Evolutionary conservation across 2,888 invertebrate species (phyloP), one percentile per base, ranked within the genome.

Genomic region (Orchestes rusci): DNA sequence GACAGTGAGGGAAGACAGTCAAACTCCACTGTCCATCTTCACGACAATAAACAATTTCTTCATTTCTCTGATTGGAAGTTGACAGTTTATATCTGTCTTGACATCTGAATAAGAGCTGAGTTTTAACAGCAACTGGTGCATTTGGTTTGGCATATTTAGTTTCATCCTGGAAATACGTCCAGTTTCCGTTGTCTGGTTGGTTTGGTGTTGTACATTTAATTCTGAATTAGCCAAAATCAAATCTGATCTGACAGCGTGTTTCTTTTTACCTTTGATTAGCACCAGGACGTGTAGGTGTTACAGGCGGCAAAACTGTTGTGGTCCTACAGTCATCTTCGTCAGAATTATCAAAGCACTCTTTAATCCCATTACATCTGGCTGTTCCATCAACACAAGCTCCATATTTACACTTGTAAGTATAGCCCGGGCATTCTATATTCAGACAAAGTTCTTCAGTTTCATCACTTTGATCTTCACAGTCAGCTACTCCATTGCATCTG

Each of bases 311-410:
- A n/a, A n/a, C n/a, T n/a, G n/a, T n/a, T n/a, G n/a, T n/a, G n/a
- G n/a, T 7, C 13, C 10, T 20, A 23, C 39, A 47, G 17, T 50
- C 48, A 16, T 49, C 49, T 53, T 75, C 75, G 54, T 75, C 75
- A 3, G 74, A 74, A 20, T 65, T 66, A 45, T 75, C 75, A 2
- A 64, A 53, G 51, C 76, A 76, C 36, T 76, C 69, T 35, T 58
- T 48, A 5, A 62, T 48, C 1, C 70, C 70, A 52, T 76, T 71
- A 51, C 82, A 82, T 33, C 68, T 64, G 1, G n/a, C 64, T 16
- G 72, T 70, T 3, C 73, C 71, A 20, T 53, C 47, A 3, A 63
- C 57, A 46, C 64, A 65, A 2, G 62, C 63, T 7, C 65, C 65
- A 48, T 64, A 65, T 17, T 53, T 53, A 42, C 65, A 64, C 30